These are phyloP conservation scores for Menidia menidia DNA, from an alignment of 2,797 vertebrate genomes.

Conservation along the genomic window DNA sequence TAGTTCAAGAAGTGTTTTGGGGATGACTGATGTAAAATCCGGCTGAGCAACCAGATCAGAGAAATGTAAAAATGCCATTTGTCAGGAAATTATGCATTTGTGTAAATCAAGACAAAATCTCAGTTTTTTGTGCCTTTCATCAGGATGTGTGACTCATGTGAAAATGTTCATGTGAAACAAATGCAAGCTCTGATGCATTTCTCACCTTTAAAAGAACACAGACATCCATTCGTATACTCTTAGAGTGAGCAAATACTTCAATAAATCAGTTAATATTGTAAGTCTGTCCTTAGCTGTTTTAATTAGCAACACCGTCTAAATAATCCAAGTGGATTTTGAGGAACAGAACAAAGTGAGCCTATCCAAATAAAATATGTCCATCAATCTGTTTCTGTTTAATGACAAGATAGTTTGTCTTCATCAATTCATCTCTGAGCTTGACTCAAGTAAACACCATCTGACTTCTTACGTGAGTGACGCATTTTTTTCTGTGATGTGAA, in stretches of 20 bases:
- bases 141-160: too few species aligned
- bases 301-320: slow-evolving; percentile 11
- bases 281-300: slow-evolving; percentile 2
- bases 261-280: slow-evolving; percentile 23
- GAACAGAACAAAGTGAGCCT: neutral
- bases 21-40: too few species aligned
- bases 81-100: too few species aligned
- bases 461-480: slow-evolving; percentile 40
- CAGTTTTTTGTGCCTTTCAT: too few species aligned
- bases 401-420: slow-evolving; percentile 26
- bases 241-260: slow-evolving; percentile 6
- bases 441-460: slow-evolving; percentile 41
- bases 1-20: neutral
- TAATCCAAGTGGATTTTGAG: neutral
- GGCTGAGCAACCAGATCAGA: too few species aligned
- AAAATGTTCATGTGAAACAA: too few species aligned
- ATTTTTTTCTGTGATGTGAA: slow-evolving; percentile 47
- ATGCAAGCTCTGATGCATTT: too few species aligned
- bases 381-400: neutral
- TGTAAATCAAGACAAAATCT: too few species aligned
- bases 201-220: too few species aligned
- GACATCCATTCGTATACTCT: too few species aligned
- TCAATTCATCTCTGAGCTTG: slow-evolving; percentile 16
- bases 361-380: neutral
- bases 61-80: too few species aligned